A percentile compares a stretch with the other conserved stretches of the same genome.
These are phyloP conservation scores for Zygogramma bicolorata DNA, from an alignment of 2,888 invertebrate species.

Conservation along the genomic window DNA sequence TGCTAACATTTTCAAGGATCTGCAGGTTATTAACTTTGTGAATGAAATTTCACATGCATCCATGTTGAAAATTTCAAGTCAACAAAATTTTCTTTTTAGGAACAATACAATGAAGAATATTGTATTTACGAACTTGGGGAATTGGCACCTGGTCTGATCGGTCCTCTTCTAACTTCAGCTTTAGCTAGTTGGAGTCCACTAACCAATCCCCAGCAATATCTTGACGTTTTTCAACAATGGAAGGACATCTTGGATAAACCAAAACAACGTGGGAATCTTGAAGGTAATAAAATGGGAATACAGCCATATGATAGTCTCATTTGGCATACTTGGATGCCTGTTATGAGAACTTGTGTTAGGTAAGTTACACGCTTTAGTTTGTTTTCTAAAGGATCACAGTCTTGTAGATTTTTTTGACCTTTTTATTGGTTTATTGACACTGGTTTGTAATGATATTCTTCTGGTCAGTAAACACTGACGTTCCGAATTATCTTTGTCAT, in stretches of 20 bases:
- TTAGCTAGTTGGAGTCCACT: constrained; percentile 86
- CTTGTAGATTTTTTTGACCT: background rate
- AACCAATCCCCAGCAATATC: constrained; percentile 74
- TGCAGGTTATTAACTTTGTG: constrained; percentile 64
- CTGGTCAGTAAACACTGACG: background rate
- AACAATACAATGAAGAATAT: constrained; percentile 81
- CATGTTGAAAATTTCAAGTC: too few relatives aligned
- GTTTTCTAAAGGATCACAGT: constrained; percentile 33
- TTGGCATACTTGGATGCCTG: constrained; percentile 94
- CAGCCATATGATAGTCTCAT: constrained; percentile 85
- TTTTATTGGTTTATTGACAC: background rate
- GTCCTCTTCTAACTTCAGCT: constrained; percentile 83
- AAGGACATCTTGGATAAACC: constrained; percentile 71
- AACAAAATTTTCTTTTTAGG: constrained; percentile 58
- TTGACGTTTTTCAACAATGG: constrained; percentile 79
- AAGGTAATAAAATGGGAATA: constrained; percentile 68
- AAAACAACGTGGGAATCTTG: constrained; percentile 63
- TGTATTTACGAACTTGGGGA: constrained; percentile 86
- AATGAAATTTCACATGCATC: background rate
- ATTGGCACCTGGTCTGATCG: constrained; percentile 86
- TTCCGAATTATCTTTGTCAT: too few relatives aligned
- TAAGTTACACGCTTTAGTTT: constrained; percentile 67
- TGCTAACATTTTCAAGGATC: constrained; percentile 70
- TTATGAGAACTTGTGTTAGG: constrained; percentile 79
- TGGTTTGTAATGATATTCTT: background rate